Evolutionary conservation across 2,888 invertebrate species (phyloP), one percentile per base, ranked within the genome.

Genomic region (Meteorus colon): DNA sequence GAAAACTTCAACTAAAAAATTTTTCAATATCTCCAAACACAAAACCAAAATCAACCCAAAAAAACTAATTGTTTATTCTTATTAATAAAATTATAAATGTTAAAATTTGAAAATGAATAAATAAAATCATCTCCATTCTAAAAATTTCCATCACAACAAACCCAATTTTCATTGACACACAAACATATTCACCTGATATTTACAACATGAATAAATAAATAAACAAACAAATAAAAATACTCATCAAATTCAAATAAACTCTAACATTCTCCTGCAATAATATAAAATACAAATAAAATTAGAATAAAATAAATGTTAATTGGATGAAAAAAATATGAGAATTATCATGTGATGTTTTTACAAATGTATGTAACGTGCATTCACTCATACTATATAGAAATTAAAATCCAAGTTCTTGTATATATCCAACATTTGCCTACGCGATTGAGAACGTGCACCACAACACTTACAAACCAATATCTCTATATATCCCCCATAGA

Each of bases 401-500:
- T 24, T 19, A 19, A 24, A 55, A 55, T 19, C 24, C 8, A 55
- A 19, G 12, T 41, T 16, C 16, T 4, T 48, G 5, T 48, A n/a
- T 16, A 48, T n/a, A n/a, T 48, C 3, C 6, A 48, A 16, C 16
- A 16, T 48, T 55, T 55, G 19, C 24, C 19, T 55, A 19, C n/a
- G 55, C 8, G n/a, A 4, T 10, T 55, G 19, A 55, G 55, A 55
- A 55, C 55, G 55, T 55, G 19, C 55, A 55, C 48, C 48, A 19
- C 55, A 55, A 55, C 8, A 55, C 55, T n/a, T 19, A 55, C 19
- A 55, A 24, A 55, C 19, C n/a, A 55, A 55, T 55, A 55, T 19
- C 19, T 55, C 55, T 55, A 19, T 75, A 65, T 37, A 69, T 73
- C 66, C 41, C n/a, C n/a, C 10, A 59, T 51, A 31, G 70, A 75